Evolutionary conservation across 2,113 vertebrate species (phyloP).

Genomic region (Grammomys surdaster): DNA sequence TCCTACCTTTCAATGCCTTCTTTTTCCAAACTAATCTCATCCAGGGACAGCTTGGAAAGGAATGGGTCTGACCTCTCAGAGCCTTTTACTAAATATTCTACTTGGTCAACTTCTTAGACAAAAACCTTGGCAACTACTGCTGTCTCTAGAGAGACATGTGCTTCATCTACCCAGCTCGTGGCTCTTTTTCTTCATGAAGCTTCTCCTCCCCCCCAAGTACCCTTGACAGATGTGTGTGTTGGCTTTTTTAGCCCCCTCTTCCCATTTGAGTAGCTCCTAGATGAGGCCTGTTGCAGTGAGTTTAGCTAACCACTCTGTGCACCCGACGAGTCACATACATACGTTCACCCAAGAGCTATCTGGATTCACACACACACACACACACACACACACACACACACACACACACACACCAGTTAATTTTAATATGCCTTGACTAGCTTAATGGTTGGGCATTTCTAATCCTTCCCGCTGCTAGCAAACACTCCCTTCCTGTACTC

Average conservation of each 20-base stretch:
- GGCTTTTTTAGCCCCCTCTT: background rate
- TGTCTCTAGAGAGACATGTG: background rate
- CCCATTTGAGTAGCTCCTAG: background rate
- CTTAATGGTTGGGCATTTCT: too few species aligned
- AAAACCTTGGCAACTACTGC: background rate
- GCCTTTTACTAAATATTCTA: background rate
- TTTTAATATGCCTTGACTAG: too few species aligned
- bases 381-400: too few species aligned
- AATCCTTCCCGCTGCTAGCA: too few species aligned
- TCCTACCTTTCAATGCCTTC: background rate
- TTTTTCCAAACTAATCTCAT: background rate
- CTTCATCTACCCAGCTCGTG: background rate
- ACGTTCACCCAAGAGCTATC: too few species aligned
- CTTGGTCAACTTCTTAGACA: background rate
- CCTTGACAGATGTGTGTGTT: background rate
- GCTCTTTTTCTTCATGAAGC: background rate
- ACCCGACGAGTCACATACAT: too few species aligned
- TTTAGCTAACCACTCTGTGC: too few species aligned
- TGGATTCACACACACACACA: too few species aligned
- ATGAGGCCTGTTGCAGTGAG: background rate
- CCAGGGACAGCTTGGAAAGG: background rate
- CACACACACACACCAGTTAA: too few species aligned
- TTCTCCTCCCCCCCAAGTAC: background rate
- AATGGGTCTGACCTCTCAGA: background rate
- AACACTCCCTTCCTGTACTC: too few species aligned